A percentile compares a stretch with the other conserved stretches of the same genome.
These are phyloP conservation scores for Leptopilina boulardi DNA, from an alignment of 1,140 invertebrate genomes.

Conservation along the genomic window DNA sequence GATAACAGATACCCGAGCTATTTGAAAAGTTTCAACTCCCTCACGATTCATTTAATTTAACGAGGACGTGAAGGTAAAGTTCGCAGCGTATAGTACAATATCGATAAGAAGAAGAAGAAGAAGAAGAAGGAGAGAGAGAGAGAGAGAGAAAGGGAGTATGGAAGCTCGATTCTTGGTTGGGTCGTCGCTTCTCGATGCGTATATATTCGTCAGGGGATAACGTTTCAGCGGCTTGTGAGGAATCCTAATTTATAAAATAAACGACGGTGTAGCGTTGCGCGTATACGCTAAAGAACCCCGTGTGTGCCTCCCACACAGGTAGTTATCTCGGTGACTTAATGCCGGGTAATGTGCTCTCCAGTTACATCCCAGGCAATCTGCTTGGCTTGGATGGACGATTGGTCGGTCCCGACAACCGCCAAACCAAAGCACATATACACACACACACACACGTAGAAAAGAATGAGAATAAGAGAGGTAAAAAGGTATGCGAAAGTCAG, in stretches of 20 bases:
- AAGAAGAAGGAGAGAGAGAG: not conserved
- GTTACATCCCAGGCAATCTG: constrained; percentile 68
- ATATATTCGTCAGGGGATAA: constrained; percentile 45
- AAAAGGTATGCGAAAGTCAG: not conserved
- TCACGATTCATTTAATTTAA: constrained; percentile 27
- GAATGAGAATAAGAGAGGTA: not conserved
- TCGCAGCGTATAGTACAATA: constrained; percentile 17
- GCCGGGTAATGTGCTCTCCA: constrained; percentile 72
- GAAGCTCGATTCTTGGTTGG: constrained; percentile 28
- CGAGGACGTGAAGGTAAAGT: constrained; percentile 27
- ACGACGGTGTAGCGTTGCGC: constrained; percentile 54
- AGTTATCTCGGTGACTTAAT: constrained; percentile 75
- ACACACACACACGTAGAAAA: not conserved
- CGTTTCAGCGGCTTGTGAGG: constrained; percentile 55
- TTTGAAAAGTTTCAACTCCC: constrained; percentile 23
- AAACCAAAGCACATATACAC: constrained; percentile 30
- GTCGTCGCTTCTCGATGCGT: not conserved
- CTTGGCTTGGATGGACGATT: constrained; percentile 47
- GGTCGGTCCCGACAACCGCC: constrained; percentile 52
- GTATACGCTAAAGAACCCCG: constrained; percentile 45
- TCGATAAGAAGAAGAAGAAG: constrained; percentile 10
- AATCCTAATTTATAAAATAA: constrained; percentile 66
- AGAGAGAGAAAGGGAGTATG: not conserved
- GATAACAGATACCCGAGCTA: constrained; percentile 18
- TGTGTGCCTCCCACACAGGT: constrained; percentile 70